Base-by-base conservation (phyloP, 2,888 invertebrate genomes). In the Malacosoma neustria region DNA sequence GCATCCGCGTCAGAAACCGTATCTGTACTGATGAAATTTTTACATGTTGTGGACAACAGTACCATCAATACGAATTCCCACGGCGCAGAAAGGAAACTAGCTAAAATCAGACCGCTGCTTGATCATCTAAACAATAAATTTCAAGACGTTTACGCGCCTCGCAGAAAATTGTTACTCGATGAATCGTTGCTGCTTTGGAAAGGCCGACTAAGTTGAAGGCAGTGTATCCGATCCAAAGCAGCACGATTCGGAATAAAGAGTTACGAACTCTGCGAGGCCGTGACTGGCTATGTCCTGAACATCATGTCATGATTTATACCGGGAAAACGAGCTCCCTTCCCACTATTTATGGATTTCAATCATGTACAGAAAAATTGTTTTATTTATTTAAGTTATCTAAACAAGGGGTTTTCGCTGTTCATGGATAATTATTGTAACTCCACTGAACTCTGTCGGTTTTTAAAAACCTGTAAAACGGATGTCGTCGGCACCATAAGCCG, bases 141-240 rank as follows among this genome's bases (percentile, higher is more conserved):
- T n/a, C n/a, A n/a, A n/a, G n/a, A n/a, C n/a, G n/a, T n/a, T n/a
- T n/a, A n/a, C n/a, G n/a, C n/a, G n/a, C n/a, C n/a, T n/a, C n/a
- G n/a, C n/a, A n/a, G n/a, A n/a, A n/a, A n/a, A n/a, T n/a, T n/a
- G n/a, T n/a, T n/a, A n/a, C n/a, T 50, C 30, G 43, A 46, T 30
- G 48, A 50, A 32, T 42, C 41, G 11, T 33, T 47, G 37, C 41
- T 42, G 11, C 40, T 46, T n/a, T 51, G 48, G 47, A 49, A 49
- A 29, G 46, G 46, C 7, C 37, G 34, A 5, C 22, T 44, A n/a
- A 36, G 32, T 9, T 42, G 44, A 29, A 40, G 36, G 4, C 48
- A 46, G 31, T 41, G 36, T 22, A 45, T 45, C 13, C 40, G 36
- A 7, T 34, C 45, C 6, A 47, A 49, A 30, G 43, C 43, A 1